Base-by-base conservation (phyloP, 2,888 invertebrate genomes). In the Mystacides longicornis region DNA sequence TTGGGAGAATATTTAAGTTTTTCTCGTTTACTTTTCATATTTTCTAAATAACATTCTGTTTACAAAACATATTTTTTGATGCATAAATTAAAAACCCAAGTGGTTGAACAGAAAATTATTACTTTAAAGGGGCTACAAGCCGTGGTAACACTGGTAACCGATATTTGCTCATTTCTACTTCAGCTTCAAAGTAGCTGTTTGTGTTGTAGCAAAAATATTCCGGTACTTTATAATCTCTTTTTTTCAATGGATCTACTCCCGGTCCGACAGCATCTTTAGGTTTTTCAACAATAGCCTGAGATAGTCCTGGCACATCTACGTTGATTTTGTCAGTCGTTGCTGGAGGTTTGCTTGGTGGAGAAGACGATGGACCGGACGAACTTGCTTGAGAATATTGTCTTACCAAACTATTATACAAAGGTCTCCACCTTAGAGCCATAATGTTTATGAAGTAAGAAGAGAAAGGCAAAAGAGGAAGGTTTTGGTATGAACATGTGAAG, bases 121-220 rank as follows among this genome's bases (percentile, higher is more conserved):
- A 37, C 37, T 37, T 37, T 14, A 14, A n/a, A 16, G 37, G 37
- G 3, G 45, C 45, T 45, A 21, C 86, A 37, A 93, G 93, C 68
- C 89, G 89, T 19, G 89, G 87, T n/a, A n/a, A n/a, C n/a, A n/a
- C n/a, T n/a, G n/a, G n/a, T 55, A 86, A 77, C 65, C 93, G 80
- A 65, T 79, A 87, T 65, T 88, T 85, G 2, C 81, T 77, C 86
- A 93, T 85, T 73, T 92, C 92, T 20, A 89, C 78, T 75, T 93
- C 92, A 50, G 92, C 88, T 72, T 93, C 91, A 64, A 82, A 86
- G 67, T 82, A 93, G 63, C 87, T 88, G 63, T 78, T 82, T 45
- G 78, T 79, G 66, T 90, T 81, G 66, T 90, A 93, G 62, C 83
- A 84, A 66, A 84, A 93, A 69, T 93, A 94, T 73, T 93, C 93